A percentile compares a stretch with the other conserved stretches of the same genome.
phyloP scores from a whole-genome alignment of 2,797 vertebrate species.

The Gobionotothen gibberifrons region DNA sequence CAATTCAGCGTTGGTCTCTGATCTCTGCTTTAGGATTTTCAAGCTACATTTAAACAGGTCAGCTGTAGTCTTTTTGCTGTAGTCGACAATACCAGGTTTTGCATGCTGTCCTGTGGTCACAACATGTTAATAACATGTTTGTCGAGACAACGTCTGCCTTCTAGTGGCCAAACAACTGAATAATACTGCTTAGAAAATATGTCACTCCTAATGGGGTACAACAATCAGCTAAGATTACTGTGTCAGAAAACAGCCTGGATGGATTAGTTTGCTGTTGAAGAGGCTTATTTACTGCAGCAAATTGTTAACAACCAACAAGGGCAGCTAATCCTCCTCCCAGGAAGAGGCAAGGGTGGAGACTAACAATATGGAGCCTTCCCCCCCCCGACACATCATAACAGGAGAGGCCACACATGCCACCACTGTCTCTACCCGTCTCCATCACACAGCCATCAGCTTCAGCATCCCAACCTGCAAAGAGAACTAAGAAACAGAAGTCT shows the following conservation, averaged over 20 bases:
- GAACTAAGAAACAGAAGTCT: neutral
- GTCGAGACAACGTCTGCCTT: neutral
- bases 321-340: slow-evolving; percentile 71
- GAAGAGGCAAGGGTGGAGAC: slow-evolving; percentile 49
- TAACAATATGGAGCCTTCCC: slow-evolving; percentile 42
- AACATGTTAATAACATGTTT: fast-evolving
- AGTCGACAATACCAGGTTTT: too few relatives aligned
- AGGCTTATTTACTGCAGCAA: slow-evolving; percentile 68
- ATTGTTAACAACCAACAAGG: slow-evolving; percentile 65
- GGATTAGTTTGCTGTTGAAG: slow-evolving; percentile 60
- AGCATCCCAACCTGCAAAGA: neutral
- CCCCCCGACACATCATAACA: slow-evolving; percentile 46
- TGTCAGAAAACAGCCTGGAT: slow-evolving; percentile 37
- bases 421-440: neutral
- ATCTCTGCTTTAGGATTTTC: neutral
- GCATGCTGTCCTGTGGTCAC: too few relatives aligned
- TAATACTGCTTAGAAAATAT: neutral
- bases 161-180: neutral
- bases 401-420: slow-evolving; percentile 29
- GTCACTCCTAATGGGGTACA: neutral
- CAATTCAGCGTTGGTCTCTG: neutral
- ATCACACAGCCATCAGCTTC: slow-evolving; percentile 5
- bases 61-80: too few relatives aligned
- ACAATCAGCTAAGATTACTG: slow-evolving; percentile 42
- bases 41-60: neutral